These are phyloP conservation scores for Lophius piscatorius DNA, from an alignment of 2,113 vertebrate species.

Conservation along the genomic window DNA sequence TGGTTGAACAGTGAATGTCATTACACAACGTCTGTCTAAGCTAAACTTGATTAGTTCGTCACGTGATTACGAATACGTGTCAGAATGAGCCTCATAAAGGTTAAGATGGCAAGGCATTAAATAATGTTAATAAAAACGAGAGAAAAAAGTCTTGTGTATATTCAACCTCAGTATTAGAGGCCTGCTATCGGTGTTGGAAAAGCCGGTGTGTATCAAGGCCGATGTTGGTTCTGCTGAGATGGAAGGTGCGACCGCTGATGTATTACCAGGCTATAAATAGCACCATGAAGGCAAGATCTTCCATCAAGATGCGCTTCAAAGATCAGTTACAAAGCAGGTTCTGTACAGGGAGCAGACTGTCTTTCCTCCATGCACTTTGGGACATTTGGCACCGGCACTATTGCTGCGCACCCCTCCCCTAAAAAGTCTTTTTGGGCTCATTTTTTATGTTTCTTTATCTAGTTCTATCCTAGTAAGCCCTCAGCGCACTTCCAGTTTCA, in stretches of 20 bases:
- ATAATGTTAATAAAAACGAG: no score
- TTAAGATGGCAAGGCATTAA: no score
- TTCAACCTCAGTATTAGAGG: slow-evolving; percentile 12
- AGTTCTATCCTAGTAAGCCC: no score
- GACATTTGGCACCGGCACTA: slow-evolving; percentile 28
- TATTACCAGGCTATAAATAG: slow-evolving; percentile 79
- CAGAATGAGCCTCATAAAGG: no score
- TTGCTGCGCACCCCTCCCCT: no score
- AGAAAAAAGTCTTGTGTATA: no score
- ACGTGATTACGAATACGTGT: no score
- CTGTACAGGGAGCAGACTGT: slow-evolving; percentile 46
- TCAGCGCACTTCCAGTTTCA: no score
- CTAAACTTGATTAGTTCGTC: neutral
- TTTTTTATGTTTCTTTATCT: no score
- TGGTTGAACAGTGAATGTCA: neutral
- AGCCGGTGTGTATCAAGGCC: slow-evolving; percentile 55
- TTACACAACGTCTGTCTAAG: no score
- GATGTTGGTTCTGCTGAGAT: slow-evolving; percentile 72
- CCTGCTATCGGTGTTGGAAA: slow-evolving; percentile 39
- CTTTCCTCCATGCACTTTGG: slow-evolving; percentile 33
- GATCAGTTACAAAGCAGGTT: slow-evolving; percentile 67
- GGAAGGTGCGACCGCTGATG: slow-evolving; percentile 72
- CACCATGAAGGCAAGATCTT: slow-evolving; percentile 65
- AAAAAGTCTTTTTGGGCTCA: no score
- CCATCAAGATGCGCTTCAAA: slow-evolving; percentile 70